Evolutionary conservation across 2,113 vertebrate genomes (phyloP), one percentile per base, ranked within the genome.

Genomic region (Calidris pugnax): DNA sequence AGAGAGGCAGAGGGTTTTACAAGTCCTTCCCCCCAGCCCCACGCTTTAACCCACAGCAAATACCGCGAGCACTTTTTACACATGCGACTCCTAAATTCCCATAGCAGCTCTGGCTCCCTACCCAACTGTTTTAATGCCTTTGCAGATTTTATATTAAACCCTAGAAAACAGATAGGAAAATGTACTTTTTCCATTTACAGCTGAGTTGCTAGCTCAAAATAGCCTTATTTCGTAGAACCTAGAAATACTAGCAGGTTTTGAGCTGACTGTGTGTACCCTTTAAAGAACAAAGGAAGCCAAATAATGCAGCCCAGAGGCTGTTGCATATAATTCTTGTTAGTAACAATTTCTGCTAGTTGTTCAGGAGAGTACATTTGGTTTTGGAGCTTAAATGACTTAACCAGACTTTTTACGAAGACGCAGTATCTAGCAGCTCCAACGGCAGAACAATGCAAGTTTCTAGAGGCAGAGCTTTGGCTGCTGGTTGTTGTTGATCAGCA

Each of bases 371-470:
- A 1, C 45, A 51, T 12, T 33, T 3, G 1, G 12, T 75, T 93
- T 92, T 43, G 67, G 66, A 74, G 35, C 22, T 84, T 32, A 81
- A 94, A 96, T 89, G 69, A 68, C 72, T 94, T 93, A 88, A 80
- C 47, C 93, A 96, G 85, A 64, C 69, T 56, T 97, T 94, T 97
- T 94, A 94, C 0, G 17, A 94, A 76, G 86, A 50, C 66, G 37
- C 1, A 2, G 83, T 87, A 96, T 97, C 90, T 95, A 96, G 86
- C 92, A 92, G 75, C 68, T 68, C 83, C 82, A 72, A 90, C 64
- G 75, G 82, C 77, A 92, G 95, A 96, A 94, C 96, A 96, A 85
- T 89, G 60, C 53, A 48, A 90, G 79, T 94, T 94, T 96, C 76
- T 96, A 30, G 72, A 92, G 60, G 72, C 88, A 53, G 84, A 88